Conservation (phyloP, 2,113 vertebrate species). For the Nipponia nippon region DNA sequence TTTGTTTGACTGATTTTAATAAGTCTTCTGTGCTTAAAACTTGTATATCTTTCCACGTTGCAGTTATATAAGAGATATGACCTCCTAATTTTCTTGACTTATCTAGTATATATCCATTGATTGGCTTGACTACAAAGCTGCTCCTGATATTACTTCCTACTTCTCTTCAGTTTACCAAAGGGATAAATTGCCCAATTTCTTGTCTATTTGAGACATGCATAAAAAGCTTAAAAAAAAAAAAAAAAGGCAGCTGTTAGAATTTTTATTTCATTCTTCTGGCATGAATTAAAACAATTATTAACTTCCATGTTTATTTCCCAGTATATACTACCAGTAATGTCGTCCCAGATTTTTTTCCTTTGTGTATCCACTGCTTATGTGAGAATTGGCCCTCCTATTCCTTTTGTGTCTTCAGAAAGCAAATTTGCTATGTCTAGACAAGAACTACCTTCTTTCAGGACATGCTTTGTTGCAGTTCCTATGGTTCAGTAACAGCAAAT, state of each 20-base stretch:
- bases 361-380: neutral
- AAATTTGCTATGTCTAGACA: neutral
- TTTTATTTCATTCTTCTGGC: neutral
- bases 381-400: neutral
- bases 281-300: neutral
- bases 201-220: neutral
- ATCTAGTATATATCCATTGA: neutral
- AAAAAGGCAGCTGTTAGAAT: neutral
- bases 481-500: neutral
- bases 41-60: neutral
- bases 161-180: neutral
- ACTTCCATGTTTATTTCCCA: neutral
- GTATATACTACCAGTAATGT: neutral
- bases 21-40: neutral
- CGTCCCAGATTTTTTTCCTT: neutral
- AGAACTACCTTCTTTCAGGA: neutral
- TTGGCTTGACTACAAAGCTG: neutral
- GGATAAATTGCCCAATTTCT: neutral
- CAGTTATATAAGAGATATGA: neutral
- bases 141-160: neutral
- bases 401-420: neutral
- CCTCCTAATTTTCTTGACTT: neutral
- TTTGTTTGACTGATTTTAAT: neutral
- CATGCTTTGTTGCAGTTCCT: neutral
- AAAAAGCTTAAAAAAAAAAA: neutral